Conservation (phyloP, 2,888 invertebrate species). For the Crossocerus cetratus region DNA sequence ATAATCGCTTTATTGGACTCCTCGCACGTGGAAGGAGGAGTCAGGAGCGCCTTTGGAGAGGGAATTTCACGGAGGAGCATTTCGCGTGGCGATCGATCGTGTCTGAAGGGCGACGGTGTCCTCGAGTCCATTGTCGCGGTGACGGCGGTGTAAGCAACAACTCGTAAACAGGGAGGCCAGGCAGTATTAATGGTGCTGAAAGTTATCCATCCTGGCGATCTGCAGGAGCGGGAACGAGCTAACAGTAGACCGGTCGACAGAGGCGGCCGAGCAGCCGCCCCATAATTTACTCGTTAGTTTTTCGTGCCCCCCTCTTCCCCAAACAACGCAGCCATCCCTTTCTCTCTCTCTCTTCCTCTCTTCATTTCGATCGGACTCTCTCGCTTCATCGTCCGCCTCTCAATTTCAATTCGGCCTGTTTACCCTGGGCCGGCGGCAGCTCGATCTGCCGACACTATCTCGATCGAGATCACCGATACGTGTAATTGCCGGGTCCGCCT, state of each 20-base stretch:
- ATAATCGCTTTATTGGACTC: too few relatives aligned
- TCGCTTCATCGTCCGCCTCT: constrained; percentile 17
- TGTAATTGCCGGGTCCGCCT: constrained; percentile 54
- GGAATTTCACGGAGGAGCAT: background rate
- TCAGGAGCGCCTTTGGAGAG: too few relatives aligned
- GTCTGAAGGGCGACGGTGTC: constrained; percentile 45
- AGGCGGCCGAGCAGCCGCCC: constrained; percentile 66
- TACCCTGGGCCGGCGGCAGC: constrained; percentile 50
- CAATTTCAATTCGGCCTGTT: constrained; percentile 65
- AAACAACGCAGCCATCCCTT: constrained; percentile 9
- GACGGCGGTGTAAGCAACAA: constrained; percentile 45
- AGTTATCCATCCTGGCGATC: constrained; percentile 71
- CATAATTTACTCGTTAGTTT: constrained; percentile 75
- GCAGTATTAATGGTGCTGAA: constrained; percentile 69
- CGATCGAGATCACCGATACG: constrained; percentile 63
- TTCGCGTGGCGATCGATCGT: constrained; percentile 27
- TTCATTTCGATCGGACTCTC: background rate
- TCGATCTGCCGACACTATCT: constrained; percentile 54
- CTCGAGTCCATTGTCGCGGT: constrained; percentile 53
- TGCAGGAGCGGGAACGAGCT: constrained; percentile 39
- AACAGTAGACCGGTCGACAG: background rate
- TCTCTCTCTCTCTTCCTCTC: constrained; percentile 1
- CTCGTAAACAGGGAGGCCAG: constrained; percentile 62
- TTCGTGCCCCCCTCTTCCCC: constrained; percentile 37
- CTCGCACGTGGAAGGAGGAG: too few relatives aligned